These are phyloP conservation scores for Momotus momota DNA, from an alignment of 2,797 vertebrate species.

Conservation along the genomic window DNA sequence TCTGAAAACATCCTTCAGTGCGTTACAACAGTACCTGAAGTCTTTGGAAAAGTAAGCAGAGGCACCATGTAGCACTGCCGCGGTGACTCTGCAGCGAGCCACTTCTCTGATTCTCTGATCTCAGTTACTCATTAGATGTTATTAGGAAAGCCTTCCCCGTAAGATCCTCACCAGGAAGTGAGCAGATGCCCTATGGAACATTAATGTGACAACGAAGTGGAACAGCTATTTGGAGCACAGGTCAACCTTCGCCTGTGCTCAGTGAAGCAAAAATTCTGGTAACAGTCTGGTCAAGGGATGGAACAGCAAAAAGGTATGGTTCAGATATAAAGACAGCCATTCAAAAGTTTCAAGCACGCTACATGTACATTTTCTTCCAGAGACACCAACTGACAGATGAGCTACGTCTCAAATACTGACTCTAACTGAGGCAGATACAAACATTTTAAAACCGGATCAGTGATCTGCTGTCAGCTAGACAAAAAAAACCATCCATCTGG, in stretches of 20 bases:
- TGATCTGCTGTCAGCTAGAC: neutral
- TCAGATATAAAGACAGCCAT: neutral
- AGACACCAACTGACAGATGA: neutral
- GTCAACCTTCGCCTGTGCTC: neutral
- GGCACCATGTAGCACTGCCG: neutral
- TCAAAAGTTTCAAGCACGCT: neutral
- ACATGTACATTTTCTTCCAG: neutral
- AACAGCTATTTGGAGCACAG: slow-evolving; percentile 23
- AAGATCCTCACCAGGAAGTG: neutral
- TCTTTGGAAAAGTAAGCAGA: neutral
- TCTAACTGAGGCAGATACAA: neutral
- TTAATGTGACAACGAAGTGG: neutral
- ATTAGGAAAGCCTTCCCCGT: neutral
- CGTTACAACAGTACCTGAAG: neutral
- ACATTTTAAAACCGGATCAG: neutral
- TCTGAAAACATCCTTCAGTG: neutral
- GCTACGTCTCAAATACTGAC: neutral
- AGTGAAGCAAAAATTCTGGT: neutral
- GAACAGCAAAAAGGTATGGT: neutral
- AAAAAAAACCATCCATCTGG: neutral
- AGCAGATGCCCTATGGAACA: slow-evolving; percentile 2
- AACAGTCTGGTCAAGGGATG: neutral
- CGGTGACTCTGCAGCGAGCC: neutral
- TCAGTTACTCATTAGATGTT: slow-evolving; percentile 55
- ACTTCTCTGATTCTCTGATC: neutral